Base-by-base conservation (phyloP, 2,113 vertebrate genomes). In the Hippocampus abdominalis region DNA sequence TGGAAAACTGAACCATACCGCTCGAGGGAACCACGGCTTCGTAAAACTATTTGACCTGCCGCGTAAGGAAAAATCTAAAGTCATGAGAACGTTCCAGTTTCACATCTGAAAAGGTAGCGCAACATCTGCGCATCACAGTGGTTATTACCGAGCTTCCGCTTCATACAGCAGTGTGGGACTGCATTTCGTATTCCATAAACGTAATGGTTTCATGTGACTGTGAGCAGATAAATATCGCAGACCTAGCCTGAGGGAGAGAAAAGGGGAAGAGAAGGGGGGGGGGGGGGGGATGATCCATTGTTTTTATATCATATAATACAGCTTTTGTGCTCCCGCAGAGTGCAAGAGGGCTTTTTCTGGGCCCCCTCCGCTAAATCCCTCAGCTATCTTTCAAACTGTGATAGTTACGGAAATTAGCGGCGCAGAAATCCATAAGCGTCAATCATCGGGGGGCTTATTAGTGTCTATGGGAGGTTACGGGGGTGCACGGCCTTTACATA, bases 341-440 rank as follows among this genome's bases (percentile, higher is more conserved):
- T 92, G 93, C 89, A 84, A 93, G 92, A 86, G 91, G 84, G 80
- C 86, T 85, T 84, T 89, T 83, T 88, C 79, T 82, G 70, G 77
- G 78, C 82, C 84, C 84, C 93, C 85, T 88, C 88, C 86, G 86
- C 91, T 75, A 94, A 94, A 94, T 95, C 93, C 94, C 91, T 81
- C 81, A 90, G 95, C 94, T 94, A 89, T 97, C 96, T 98, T 95
- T 98, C 96, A 98, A 90, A 93, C 95, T 91, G 94, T 92, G 93
- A 96, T 96, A 95, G 96, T 97, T 96, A 97, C 92, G 95, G 96
- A 98, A 99, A 98, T 96, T 96, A 97, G 94, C 87, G 40, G 93
- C 86, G 90, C 94, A 96, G 94, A 98, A 97, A 98, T 93, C 94
- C 94, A 89, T 89, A 88, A 95, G 91, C 91, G 88, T 98, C 97